Evolutionary conservation across 2,113 vertebrate genomes (phyloP), one percentile per base, ranked within the genome.

Genomic region (Catharus bicknelli): DNA sequence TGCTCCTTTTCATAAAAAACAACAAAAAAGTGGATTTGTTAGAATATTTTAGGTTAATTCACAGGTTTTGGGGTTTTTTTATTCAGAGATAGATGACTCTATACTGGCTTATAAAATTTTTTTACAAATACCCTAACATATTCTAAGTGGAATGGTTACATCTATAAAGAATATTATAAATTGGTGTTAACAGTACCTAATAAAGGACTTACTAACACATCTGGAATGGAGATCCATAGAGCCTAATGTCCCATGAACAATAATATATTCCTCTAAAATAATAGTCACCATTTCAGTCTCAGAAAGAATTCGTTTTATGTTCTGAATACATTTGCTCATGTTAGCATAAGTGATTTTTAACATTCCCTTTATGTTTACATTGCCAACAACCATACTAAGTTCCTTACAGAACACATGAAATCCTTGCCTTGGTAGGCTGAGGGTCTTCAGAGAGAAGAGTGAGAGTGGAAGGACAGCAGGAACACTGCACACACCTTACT

Each of bases 401-500:
- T 50, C 55, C 85, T 88, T 40, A 66, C 25, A 59, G 63, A 81
- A 70, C 26, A 88, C 53, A 61, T 16, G 6, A 30, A 87, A 83
- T 10, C 43, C 79, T 73, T 68, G 55, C 53, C 20, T 72, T 91
- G 58, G 75, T 50, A 86, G 42, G 57, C 15, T 88, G 45, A 58
- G 0, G 0, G 47, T 45, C 47, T 58, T 83, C 59, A 76, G 34
- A 78, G 48, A 73, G 0, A 78, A 53, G 23, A 77, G 53, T 8
- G 50, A 76, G 67, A 54, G 13, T 15, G 19, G 29, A 54, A 82
- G 32, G 38, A 36, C 23, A 88, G 29, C 13, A 63, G 61, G 72
- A 86, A 34, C n/a, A 19, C 4, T 25, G 27, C 68, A 43, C 32
- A 29, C 30, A 53, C 22, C 12, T 47, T 75, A 36, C n/a, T 61